Evolutionary conservation across 2,888 invertebrate species (phyloP).

Genomic region (Drosophila niveifrons): DNA sequence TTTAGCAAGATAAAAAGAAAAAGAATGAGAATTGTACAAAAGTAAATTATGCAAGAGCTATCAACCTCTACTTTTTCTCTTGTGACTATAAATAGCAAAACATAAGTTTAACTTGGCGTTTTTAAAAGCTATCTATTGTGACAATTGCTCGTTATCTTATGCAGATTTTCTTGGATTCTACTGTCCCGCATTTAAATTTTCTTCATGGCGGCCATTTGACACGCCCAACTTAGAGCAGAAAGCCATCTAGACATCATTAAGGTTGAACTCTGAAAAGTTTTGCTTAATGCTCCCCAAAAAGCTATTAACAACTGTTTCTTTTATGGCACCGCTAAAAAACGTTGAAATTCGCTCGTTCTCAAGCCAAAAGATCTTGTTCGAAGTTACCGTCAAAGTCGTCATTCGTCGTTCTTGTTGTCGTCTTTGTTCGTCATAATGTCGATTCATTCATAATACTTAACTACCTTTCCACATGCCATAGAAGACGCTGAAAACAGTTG

Average conservation of each 20-base stretch:
- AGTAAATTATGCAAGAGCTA: slow-evolving; percentile 3
- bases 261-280: slow-evolving; percentile 21
- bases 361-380: slow-evolving; percentile 39
- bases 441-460: slow-evolving; percentile 61
- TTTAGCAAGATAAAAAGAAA: background rate
- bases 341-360: slow-evolving; percentile 35
- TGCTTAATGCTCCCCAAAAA: slow-evolving; percentile 26
- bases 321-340: slow-evolving; percentile 69
- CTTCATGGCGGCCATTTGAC: slow-evolving; percentile 34
- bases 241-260: slow-evolving; percentile 43
- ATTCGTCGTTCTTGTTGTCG: slow-evolving; percentile 11
- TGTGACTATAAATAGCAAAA: slow-evolving; percentile 3
- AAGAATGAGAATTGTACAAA: background rate
- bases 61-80: slow-evolving; percentile 2
- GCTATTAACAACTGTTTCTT: slow-evolving; percentile 75
- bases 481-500: slow-evolving; percentile 43
- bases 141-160: slow-evolving; percentile 40
- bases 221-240: slow-evolving; percentile 51
- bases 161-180: slow-evolving; percentile 28
- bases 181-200: slow-evolving; percentile 34
- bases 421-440: slow-evolving; percentile 28
- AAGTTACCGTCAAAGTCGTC: slow-evolving; percentile 31
- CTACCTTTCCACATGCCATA: background rate
- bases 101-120: slow-evolving; percentile 17
- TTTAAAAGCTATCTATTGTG: slow-evolving; percentile 28